Evolutionary conservation across 2,113 vertebrate species (phyloP), one percentile per base, ranked within the genome.

Genomic region (Siphamia tubifer): DNA sequence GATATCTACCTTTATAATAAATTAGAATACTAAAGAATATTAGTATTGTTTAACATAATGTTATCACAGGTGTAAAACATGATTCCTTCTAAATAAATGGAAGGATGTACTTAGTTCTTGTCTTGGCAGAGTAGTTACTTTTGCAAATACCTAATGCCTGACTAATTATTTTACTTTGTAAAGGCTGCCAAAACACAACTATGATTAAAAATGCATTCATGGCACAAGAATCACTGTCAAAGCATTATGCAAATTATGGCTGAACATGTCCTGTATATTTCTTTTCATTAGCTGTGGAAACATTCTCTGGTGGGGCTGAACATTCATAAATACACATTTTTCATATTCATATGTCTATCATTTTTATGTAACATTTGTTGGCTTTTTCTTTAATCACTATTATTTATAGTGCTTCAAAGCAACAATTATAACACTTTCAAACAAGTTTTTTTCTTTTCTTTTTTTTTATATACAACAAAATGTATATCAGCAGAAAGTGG

Each of bases 261-360:
- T 62, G 13, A 47, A 58, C n/a, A 30, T 58, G 35, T 54, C 30
- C 15, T 19, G 52, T 34, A 8, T 16, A 13, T 20, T 55, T 57
- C 8, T 30, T 23, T 4, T 53, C 3, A 13, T 3, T 60, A 30
- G 35, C 43, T 13, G 16, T 27, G 32, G 34, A 28, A 63, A 85
- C 76, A 82, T 81, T 79, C 65, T 49, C 5, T 40, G 43, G 54
- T 70, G 21, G 61, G 39, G 28, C 52, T 54, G 45, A 78, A 79
- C 57, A 79, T 73, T 76, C 54, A 54, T 27, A 55, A 72, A 65
- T 42, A 62, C 49, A 31, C 7, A 39, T 7, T 39, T 51, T 56
- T 63, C 61, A 20, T n/a, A n/a, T n/a, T n/a, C n/a, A n/a, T n/a
- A n/a, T 7, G 52, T 57, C 9, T 9, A 12, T 49, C 42, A 63